These are phyloP conservation scores for Microplitis manilae DNA, from an alignment of 2,888 invertebrate genomes.

Conservation along the genomic window DNA sequence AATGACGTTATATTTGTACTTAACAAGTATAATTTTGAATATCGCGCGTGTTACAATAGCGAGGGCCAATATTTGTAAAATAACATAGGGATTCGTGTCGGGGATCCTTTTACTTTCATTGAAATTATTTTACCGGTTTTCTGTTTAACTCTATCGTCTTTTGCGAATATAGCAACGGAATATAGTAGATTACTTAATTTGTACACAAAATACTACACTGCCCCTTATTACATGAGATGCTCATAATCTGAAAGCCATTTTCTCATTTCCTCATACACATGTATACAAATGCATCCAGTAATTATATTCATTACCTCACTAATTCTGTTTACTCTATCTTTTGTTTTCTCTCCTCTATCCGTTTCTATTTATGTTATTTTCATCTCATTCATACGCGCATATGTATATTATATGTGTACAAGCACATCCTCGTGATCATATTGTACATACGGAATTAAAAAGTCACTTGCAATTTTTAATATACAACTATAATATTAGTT, in stretches of 20 bases:
- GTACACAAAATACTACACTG: neutral
- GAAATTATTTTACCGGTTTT: conserved; percentile 44
- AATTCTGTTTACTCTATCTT: conserved; percentile 27
- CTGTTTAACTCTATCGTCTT: neutral
- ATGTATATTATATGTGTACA: conserved; percentile 19
- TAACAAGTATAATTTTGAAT: conserved; percentile 9
- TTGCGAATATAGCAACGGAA: neutral
- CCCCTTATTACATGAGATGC: conserved; percentile 16
- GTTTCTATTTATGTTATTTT: conserved; percentile 26
- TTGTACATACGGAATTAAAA: conserved; percentile 45
- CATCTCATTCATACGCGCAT: conserved; percentile 29
- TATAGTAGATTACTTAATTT: neutral
- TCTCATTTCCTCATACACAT: conserved; percentile 24
- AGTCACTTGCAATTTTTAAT: conserved; percentile 46
- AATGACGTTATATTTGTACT: neutral
- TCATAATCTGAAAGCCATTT: conserved; percentile 40
- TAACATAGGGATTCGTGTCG: conserved; percentile 36
- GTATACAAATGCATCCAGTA: conserved; percentile 26
- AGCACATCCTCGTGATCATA: conserved; percentile 43
- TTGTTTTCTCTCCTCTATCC: conserved; percentile 28
- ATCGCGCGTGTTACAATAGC: conserved; percentile 34
- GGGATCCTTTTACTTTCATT: conserved; percentile 37
- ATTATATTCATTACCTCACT: conserved; percentile 28
- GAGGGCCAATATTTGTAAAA: conserved; percentile 38
- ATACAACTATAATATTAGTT: conserved; percentile 43